A percentile compares a stretch with the other conserved stretches of the same genome.
Conservation (phyloP, 2,113 vertebrate genomes). For the Periophthalmus modestus region DNA sequence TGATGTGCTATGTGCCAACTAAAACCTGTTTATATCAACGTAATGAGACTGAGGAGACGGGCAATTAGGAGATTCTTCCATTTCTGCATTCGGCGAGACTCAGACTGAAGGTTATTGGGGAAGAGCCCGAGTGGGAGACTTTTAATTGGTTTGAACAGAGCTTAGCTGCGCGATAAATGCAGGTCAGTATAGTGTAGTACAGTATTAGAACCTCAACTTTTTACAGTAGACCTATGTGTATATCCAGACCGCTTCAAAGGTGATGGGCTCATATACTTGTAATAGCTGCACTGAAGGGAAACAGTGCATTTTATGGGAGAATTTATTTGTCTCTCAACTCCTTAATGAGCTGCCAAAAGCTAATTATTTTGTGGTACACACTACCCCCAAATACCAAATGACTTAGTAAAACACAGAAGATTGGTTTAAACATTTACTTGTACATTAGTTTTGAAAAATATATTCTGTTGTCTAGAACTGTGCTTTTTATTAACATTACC, state of each 20-base stretch:
- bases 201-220: slow-evolving; percentile 25
- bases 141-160: slow-evolving; percentile 69
- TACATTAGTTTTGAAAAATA: too few relatives aligned
- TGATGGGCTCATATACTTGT: slow-evolving; percentile 15
- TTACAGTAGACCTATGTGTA: slow-evolving; percentile 41
- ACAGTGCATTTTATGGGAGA: slow-evolving; percentile 16
- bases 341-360: slow-evolving; percentile 28
- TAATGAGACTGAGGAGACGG: slow-evolving; percentile 71
- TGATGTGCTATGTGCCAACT: slow-evolving; percentile 59
- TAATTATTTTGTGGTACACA: neutral
- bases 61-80: slow-evolving; percentile 68
- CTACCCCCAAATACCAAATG: neutral
- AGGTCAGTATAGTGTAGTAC: neutral
- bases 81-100: slow-evolving; percentile 62
- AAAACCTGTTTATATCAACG: slow-evolving; percentile 72
- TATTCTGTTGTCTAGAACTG: too few relatives aligned
- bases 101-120: slow-evolving; percentile 67
- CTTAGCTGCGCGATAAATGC: slow-evolving; percentile 34
- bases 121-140: slow-evolving; percentile 62
- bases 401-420: neutral
- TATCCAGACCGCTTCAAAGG: slow-evolving; percentile 47
- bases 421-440: neutral
- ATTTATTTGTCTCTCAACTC: slow-evolving; percentile 16
- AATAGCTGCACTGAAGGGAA: slow-evolving; percentile 9
- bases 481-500: too few relatives aligned